A percentile compares a stretch with the other conserved stretches of the same genome.
Conservation (phyloP, 2,797 vertebrate species). For the Amazona finschi region DNA sequence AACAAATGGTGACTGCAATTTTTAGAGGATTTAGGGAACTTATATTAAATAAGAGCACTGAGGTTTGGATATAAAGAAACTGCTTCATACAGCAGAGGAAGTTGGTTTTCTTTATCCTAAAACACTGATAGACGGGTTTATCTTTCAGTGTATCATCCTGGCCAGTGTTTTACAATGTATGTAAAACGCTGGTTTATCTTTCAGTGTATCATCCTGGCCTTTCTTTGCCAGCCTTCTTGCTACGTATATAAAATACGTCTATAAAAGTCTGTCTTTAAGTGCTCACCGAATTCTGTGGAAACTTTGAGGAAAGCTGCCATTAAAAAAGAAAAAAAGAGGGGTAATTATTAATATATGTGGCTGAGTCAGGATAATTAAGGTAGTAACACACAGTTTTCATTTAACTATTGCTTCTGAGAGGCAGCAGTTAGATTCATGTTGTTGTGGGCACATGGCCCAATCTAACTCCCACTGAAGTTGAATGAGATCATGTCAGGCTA, state of each 20-base stretch:
- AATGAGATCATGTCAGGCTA: conserved; percentile 18
- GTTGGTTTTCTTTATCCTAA: neutral
- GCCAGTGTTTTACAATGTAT: neutral
- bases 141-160: neutral
- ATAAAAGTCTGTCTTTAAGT: neutral
- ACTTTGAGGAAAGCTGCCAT: neutral
- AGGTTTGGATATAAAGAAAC: neutral
- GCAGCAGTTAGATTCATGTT: neutral
- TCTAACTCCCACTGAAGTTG: neutral
- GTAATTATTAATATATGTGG: neutral
- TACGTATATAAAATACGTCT: neutral
- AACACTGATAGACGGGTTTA: neutral
- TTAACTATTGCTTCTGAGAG: neutral
- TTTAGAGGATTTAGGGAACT: neutral
- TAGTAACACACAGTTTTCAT: neutral
- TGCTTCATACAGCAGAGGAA: neutral
- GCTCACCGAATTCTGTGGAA: neutral
- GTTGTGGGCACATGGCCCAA: neutral
- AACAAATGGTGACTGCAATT: neutral
- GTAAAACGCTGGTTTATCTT: neutral
- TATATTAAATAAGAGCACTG: neutral
- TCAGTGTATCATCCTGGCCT: neutral
- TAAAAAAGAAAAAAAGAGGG: neutral
- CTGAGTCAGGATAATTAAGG: neutral
- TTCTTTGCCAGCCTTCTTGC: neutral